A percentile compares a stretch with the other conserved stretches of the same genome.
These are phyloP conservation scores for Calcarius lapponicus DNA, from an alignment of 2,797 vertebrate genomes.

Conservation along the genomic window DNA sequence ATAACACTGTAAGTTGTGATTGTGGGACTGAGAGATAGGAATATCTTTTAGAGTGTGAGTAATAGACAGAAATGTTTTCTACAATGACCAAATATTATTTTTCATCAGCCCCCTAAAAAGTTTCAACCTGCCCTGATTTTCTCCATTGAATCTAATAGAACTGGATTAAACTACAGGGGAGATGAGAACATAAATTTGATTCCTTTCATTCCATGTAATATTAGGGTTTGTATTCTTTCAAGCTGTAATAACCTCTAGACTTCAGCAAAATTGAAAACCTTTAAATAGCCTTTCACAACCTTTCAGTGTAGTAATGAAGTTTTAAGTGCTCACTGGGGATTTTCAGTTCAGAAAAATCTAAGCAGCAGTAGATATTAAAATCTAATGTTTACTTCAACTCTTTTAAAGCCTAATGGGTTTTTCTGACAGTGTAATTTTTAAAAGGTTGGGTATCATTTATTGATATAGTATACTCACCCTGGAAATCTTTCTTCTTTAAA, in stretches of 20 bases:
- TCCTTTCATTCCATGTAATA: slow-evolving; percentile 82
- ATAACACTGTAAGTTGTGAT: slow-evolving; percentile 44
- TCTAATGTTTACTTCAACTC: slow-evolving; percentile 83
- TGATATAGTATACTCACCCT: slow-evolving; percentile 73
- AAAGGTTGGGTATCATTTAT: slow-evolving; percentile 81
- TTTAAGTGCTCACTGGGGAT: slow-evolving; percentile 82
- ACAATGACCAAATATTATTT: slow-evolving; percentile 71
- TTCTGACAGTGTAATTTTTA: slow-evolving; percentile 81
- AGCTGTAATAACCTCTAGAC: slow-evolving; percentile 83
- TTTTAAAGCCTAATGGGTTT: slow-evolving; percentile 80
- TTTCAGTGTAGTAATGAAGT: slow-evolving; percentile 81
- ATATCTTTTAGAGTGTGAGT: slow-evolving; percentile 43
- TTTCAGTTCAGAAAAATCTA: slow-evolving; percentile 81
- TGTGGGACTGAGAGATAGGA: slow-evolving; percentile 18
- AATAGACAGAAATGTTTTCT: slow-evolving; percentile 66
- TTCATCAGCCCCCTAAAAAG: slow-evolving; percentile 71
- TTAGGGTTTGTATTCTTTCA: slow-evolving; percentile 80
- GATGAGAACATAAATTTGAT: slow-evolving; percentile 81
- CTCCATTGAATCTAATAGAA: slow-evolving; percentile 77
- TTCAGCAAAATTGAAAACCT: slow-evolving; percentile 84
- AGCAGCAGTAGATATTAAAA: slow-evolving; percentile 83
- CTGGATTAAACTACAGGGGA: slow-evolving; percentile 78
- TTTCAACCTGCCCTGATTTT: slow-evolving; percentile 75
- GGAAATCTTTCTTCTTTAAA: slow-evolving; percentile 78
- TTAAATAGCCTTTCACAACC: slow-evolving; percentile 84